Conservation (phyloP, 1,140 invertebrate genomes). For the Drosophila kikkawai region DNA sequence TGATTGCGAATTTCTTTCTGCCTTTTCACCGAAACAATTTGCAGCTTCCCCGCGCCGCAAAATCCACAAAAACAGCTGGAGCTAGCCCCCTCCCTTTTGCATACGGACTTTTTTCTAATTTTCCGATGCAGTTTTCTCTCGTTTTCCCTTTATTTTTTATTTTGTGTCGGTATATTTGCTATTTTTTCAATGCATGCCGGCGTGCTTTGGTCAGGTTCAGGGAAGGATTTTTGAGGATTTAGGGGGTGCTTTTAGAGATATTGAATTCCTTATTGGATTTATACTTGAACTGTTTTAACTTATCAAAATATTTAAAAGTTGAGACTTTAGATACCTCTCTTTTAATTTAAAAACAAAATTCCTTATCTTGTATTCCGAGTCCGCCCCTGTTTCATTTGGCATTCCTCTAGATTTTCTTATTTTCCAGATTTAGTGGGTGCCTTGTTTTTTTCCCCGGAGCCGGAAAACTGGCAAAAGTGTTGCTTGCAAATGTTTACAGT, state of each 20-base stretch:
- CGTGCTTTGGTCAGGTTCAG: slow-evolving; percentile 14
- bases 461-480: slow-evolving; percentile 60
- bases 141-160: slow-evolving; percentile 21
- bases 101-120: slow-evolving; percentile 43
- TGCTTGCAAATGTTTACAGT: slow-evolving; percentile 76
- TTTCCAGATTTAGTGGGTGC: slow-evolving; percentile 35
- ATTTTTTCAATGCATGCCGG: slow-evolving; percentile 13
- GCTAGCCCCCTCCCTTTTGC: background rate
- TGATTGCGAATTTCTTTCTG: slow-evolving; percentile 75
- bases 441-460: slow-evolving; percentile 9
- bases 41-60: slow-evolving; percentile 21
- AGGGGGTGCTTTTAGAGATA: background rate
- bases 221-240: background rate
- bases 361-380: background rate
- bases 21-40: slow-evolving; percentile 54
- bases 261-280: background rate
- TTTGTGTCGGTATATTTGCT: background rate
- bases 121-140: slow-evolving; percentile 46
- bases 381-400: slow-evolving; percentile 32
- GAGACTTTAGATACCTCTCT: background rate
- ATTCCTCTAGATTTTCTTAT: slow-evolving; percentile 25
- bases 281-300: too few relatives aligned
- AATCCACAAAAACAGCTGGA: slow-evolving; percentile 32
- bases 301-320: background rate
- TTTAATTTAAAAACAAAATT: background rate